A percentile compares a stretch with the other conserved stretches of the same genome.
phyloP scores from a whole-genome alignment of 1,140 invertebrate species.

The Daktulosphaira vitifoliae region DNA sequence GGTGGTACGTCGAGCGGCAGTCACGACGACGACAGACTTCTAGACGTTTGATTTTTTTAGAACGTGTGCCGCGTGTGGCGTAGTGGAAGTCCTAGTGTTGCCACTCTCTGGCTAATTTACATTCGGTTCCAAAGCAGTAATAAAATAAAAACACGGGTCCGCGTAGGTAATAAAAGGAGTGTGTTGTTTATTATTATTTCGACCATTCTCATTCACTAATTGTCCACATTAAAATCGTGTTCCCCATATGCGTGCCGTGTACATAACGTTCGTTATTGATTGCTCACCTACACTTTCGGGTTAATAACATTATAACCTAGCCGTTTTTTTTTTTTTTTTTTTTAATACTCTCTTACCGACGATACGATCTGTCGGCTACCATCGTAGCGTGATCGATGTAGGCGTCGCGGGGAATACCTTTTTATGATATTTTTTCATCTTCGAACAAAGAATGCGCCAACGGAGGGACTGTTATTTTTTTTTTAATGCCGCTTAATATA shows the following conservation, averaged over 20 bases:
- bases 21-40: too few species aligned
- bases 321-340: too few species aligned
- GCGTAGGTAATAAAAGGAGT: too few species aligned
- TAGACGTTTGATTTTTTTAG: too few species aligned
- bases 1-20: too few species aligned
- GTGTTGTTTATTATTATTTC: too few species aligned
- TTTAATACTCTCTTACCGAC: constrained; percentile 1
- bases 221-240: constrained; percentile 23
- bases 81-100: too few species aligned
- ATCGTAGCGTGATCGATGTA: background rate
- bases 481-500: background rate
- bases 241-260: background rate
- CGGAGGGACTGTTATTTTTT: background rate
- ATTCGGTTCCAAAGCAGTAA: too few species aligned
- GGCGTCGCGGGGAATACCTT: background rate
- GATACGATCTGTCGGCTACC: constrained; percentile 28
- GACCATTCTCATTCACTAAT: constrained; percentile 10
- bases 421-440: background rate
- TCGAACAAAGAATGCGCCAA: background rate
- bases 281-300: constrained; percentile 15
- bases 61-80: too few species aligned
- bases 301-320: constrained; percentile 3
- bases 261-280: background rate
- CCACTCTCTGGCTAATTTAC: too few species aligned
- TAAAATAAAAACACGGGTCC: too few species aligned